Evolutionary conservation across 2,113 vertebrate genomes (phyloP).

Genomic region (Microcebus lehilahytsara): DNA sequence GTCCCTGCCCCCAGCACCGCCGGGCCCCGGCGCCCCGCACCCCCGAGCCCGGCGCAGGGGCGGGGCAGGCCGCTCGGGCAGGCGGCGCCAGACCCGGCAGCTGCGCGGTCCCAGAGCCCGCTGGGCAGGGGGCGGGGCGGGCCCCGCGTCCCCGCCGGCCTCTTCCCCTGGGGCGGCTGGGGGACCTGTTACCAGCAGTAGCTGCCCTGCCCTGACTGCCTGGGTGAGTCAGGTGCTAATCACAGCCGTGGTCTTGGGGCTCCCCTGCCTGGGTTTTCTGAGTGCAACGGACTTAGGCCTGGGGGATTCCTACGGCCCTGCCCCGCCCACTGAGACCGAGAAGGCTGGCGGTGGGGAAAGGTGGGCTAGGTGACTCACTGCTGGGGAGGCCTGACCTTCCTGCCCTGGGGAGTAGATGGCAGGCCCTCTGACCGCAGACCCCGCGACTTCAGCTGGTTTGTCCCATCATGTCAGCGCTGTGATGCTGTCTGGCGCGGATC

Average conservation of each 20-base stretch:
- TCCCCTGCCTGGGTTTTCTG: constrained; percentile 52
- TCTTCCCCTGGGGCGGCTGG: neutral
- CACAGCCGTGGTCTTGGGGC: neutral
- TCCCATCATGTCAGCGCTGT: neutral
- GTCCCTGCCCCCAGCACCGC: neutral
- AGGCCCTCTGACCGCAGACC: neutral
- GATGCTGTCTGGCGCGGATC: neutral
- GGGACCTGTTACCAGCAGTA: constrained; percentile 55
- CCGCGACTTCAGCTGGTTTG: neutral
- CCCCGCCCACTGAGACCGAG: constrained; percentile 52
- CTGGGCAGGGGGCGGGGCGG: neutral
- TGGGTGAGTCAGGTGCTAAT: constrained; percentile 60
- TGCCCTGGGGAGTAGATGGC: neutral
- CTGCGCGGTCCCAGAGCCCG: accelerated
- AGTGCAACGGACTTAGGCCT: constrained; percentile 17
- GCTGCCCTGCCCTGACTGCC: neutral
- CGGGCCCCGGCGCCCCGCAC: neutral
- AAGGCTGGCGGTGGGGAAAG: constrained; percentile 26
- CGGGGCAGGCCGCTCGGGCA: neutral
- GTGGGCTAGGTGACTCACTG: constrained; percentile 62
- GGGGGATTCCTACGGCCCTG: constrained; percentile 60
- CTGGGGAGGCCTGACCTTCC: neutral
- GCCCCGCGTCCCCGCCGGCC: neutral
- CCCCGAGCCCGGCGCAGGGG: too few relatives aligned
- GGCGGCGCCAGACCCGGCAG: neutral